phyloP scores from a whole-genome alignment of 1,140 invertebrate genomes.

The Drosophila tsacasi region DNA sequence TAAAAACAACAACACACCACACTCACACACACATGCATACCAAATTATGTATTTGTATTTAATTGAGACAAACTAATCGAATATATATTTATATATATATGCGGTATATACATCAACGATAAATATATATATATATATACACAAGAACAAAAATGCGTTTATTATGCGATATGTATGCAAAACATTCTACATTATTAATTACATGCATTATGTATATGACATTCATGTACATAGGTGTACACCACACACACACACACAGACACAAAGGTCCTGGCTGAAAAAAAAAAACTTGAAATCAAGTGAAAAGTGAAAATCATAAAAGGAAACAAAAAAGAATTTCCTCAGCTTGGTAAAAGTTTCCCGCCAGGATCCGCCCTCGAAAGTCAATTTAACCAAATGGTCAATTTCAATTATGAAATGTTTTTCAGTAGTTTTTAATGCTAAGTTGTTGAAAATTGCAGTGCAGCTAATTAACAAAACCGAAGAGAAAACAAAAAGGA shows the following conservation, averaged over 20 bases:
- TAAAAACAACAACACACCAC: conserved; percentile 27
- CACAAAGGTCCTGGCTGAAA: conserved; percentile 48
- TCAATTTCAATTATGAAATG: conserved; percentile 65
- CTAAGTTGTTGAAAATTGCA: conserved; percentile 73
- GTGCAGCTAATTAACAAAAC: conserved; percentile 46
- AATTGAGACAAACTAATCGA: conserved; percentile 54
- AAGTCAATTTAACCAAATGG: conserved; percentile 77
- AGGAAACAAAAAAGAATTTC: neutral
- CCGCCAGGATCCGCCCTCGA: conserved; percentile 48
- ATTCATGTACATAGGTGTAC: conserved; percentile 66
- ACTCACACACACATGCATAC: conserved; percentile 26
- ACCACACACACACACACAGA: conserved; percentile 32
- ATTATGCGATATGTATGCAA: conserved; percentile 66
- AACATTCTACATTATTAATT: conserved; percentile 60
- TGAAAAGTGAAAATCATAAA: conserved; percentile 11
- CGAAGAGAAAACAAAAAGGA: conserved; percentile 10
- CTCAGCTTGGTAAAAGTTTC: conserved; percentile 6
- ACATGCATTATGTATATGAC: conserved; percentile 77
- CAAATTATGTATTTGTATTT: conserved; percentile 69
- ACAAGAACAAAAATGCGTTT: conserved; percentile 62
- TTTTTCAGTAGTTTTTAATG: conserved; percentile 67
- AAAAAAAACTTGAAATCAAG: conserved; percentile 48
- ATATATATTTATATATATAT: conserved; percentile 56
- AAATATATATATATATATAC: conserved; percentile 51
- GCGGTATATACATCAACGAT: conserved; percentile 62